A percentile compares a stretch with the other conserved stretches of the same genome.
Evolutionary conservation across 1,140 invertebrate species (phyloP).

Genomic region (Aphaenogaster floridana): DNA sequence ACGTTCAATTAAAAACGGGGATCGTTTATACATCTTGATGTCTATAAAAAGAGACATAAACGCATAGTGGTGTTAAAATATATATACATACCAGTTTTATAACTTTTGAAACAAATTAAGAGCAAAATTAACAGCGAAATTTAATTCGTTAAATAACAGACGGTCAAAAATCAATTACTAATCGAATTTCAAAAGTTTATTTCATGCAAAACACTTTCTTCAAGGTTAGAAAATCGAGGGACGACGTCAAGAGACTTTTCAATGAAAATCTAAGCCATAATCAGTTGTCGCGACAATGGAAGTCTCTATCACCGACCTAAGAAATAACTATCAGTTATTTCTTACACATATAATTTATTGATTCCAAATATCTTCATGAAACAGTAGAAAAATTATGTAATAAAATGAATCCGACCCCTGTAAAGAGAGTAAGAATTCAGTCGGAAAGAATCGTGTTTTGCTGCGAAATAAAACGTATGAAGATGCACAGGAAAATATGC

Average conservation of each 20-base stretch:
- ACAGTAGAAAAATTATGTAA: conserved; percentile 72
- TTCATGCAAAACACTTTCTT: background rate
- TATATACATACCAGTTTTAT: background rate
- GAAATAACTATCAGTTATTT: background rate
- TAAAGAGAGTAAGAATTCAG: background rate
- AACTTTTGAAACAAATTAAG: background rate
- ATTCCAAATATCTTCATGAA: conserved; percentile 67
- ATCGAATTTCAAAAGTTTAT: conserved; percentile 49
- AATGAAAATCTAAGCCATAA: background rate
- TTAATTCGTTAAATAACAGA: background rate
- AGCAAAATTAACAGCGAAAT: background rate
- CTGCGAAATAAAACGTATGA: background rate
- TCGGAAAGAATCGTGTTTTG: background rate
- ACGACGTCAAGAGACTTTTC: background rate
- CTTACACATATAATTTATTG: conserved; percentile 7
- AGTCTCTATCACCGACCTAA: background rate
- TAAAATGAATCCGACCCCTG: conserved; percentile 32
- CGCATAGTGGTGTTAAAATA: background rate
- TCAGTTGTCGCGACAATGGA: background rate
- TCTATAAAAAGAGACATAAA: conserved; percentile 14
- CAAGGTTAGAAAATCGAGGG: conserved; percentile 37
- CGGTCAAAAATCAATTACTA: background rate
- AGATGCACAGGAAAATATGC: background rate
- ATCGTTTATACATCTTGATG: background rate
- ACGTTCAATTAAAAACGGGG: conserved; percentile 46